Base-by-base conservation (phyloP, 2,888 invertebrate genomes). In the Tupiocoris notatus region DNA sequence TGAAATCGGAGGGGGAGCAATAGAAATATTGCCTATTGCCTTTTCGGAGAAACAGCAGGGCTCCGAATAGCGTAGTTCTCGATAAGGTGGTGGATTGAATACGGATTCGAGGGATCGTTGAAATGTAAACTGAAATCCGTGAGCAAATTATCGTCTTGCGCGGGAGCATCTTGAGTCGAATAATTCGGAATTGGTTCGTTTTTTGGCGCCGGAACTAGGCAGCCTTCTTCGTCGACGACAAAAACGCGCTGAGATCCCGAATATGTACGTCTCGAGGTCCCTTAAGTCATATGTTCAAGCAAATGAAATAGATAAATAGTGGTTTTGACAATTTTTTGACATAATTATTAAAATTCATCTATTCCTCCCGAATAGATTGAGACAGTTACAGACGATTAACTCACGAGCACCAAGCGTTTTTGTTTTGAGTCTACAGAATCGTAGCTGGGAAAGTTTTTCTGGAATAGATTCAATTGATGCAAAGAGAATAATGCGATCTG, bases 171-270 rank as follows among this genome's bases (percentile, higher is more conserved):
- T n/a, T n/a, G n/a, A n/a, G n/a, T n/a, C n/a, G n/a, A n/a, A n/a
- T n/a, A n/a, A 12, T 39, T 39, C 39, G 6, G 39, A 39, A 39
- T 39, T 39, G 6, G 39, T 3, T 12, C 39, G 12, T 39, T 39
- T 39, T 39, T 12, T 61, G 70, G 3, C 39, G 3, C 39, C 39
- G 39, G 39, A 3, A 39, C 39, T 3, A 39, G 39, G 39, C 39
- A 39, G 39, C 73, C 73, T 16, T 73, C 73, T n/a, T 73, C 73
- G 54, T 73, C 62, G 73, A 73, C 62, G 54, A 73, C 62, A 57
- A 61, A 73, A 22, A 73, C 73, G 2, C 73, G 73, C 2, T 61
- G 73, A 16, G 25, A 61, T 18, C 73, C 73, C 12, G 61, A 39
- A 39, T 39, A 39, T 7, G 39, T 39, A 3, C 12, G 39, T 39